Evolutionary conservation across 2,888 invertebrate species (phyloP).

Genomic region (Meandrusa payeni): DNA sequence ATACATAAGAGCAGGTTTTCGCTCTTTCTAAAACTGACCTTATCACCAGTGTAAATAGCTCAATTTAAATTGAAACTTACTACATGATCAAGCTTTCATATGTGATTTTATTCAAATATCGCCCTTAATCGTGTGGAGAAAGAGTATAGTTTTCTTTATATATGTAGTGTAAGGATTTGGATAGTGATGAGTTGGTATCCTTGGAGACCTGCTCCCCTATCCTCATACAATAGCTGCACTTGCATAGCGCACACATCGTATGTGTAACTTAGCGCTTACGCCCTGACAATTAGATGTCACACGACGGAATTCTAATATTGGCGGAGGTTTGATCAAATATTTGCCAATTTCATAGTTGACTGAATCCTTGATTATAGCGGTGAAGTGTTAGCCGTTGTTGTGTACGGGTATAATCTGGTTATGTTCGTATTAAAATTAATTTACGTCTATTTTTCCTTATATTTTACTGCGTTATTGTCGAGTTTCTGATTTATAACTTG

Average conservation of each 20-base stretch:
- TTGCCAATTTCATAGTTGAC: slow-evolving; percentile 13
- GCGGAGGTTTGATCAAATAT: slow-evolving; percentile 16
- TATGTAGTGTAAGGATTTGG: slow-evolving; percentile 34
- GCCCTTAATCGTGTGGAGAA: slow-evolving; percentile 27
- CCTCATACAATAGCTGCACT: slow-evolving; percentile 49
- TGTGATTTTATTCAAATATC: slow-evolving; percentile 21
- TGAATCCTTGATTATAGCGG: slow-evolving; percentile 6
- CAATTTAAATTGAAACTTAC: background rate
- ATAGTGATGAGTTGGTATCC: slow-evolving; percentile 70
- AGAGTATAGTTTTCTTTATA: slow-evolving; percentile 21
- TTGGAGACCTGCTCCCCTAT: slow-evolving; percentile 53
- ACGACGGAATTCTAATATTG: slow-evolving; percentile 15
- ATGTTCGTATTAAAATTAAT: too few species aligned
- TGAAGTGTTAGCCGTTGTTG: background rate
- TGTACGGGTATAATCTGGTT: too few species aligned
- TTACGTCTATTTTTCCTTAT: too few species aligned
- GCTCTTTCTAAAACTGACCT: background rate
- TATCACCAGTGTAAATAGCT: background rate
- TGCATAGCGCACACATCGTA: slow-evolving; percentile 35
- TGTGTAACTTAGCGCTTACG: slow-evolving; percentile 29
- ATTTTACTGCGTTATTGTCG: too few species aligned
- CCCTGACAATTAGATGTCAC: slow-evolving; percentile 41
- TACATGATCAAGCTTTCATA: slow-evolving; percentile 34
- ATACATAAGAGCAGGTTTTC: slow-evolving; percentile 38
- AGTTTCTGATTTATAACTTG: too few species aligned